Evolutionary conservation across 2,888 invertebrate genomes (phyloP).

Genomic region (Corbicula japonica): DNA sequence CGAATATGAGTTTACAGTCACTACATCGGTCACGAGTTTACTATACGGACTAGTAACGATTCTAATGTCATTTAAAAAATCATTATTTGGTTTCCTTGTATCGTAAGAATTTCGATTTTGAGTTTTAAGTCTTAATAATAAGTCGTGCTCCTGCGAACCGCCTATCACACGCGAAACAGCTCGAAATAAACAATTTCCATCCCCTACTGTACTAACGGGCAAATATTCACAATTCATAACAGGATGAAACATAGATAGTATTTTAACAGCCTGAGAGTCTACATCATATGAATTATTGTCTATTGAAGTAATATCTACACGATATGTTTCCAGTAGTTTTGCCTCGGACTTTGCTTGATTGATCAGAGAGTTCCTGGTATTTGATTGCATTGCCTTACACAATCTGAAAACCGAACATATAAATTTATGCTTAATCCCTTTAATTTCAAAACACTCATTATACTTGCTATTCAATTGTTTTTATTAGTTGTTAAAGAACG

Average conservation of each 20-base stretch:
- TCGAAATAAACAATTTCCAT: constrained; percentile 20
- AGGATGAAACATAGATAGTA: constrained; percentile 13
- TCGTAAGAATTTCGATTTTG: background rate
- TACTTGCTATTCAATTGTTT: no score
- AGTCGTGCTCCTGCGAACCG: background rate
- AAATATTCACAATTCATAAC: background rate
- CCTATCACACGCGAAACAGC: background rate
- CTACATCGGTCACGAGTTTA: background rate
- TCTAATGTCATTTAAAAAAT: constrained; percentile 9
- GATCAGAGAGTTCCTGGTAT: background rate
- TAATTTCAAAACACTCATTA: no score
- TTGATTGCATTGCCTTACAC: background rate
- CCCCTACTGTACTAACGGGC: background rate
- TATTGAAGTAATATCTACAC: background rate
- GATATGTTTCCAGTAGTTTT: constrained; percentile 2
- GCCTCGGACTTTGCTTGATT: constrained; percentile 11
- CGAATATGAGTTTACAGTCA: background rate
- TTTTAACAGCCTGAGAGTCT: background rate
- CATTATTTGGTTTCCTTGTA: constrained; percentile 14
- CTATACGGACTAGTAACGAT: constrained; percentile 15
- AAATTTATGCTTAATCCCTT: no score
- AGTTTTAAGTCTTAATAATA: background rate
- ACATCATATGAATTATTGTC: background rate
- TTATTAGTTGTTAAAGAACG: no score
- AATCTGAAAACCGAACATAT: no score